Evolutionary conservation across 2,888 invertebrate genomes (phyloP).

Genomic region (Vannuccia rotundouncinata): DNA sequence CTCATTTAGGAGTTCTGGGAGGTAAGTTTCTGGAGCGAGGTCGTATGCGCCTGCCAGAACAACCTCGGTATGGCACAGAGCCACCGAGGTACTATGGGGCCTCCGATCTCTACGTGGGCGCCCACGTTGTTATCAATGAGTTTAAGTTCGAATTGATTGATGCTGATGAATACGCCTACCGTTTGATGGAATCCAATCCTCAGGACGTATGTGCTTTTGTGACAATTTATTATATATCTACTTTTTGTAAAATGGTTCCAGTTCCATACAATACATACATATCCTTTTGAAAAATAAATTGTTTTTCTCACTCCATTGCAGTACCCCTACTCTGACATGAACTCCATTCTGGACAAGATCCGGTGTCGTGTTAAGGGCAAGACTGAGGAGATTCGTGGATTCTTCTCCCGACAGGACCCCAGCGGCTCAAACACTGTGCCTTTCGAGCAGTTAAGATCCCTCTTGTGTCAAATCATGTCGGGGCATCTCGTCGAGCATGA

Average conservation of each 20-base stretch:
- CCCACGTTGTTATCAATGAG: slow-evolving; percentile 50
- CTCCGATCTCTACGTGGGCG: slow-evolving; percentile 53
- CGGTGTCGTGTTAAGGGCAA: slow-evolving; percentile 43
- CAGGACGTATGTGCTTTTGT: neutral
- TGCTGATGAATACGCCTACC: slow-evolving; percentile 57
- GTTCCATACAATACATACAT: neutral
- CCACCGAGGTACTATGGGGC: slow-evolving; percentile 53
- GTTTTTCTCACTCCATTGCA: too few relatives aligned
- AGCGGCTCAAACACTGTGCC: slow-evolving; percentile 44
- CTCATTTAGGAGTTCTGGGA: slow-evolving; percentile 52
- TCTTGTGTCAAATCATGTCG: slow-evolving; percentile 45
- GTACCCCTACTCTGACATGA: slow-evolving; percentile 48
- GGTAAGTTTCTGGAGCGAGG: slow-evolving; percentile 56
- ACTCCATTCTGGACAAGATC: slow-evolving; percentile 45
- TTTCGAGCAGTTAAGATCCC: slow-evolving; percentile 46
- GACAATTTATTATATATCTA: neutral
- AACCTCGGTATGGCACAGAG: slow-evolving; percentile 59
- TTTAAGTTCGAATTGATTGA: slow-evolving; percentile 54
- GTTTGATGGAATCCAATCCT: slow-evolving; percentile 64
- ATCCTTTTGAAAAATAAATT: too few relatives aligned
- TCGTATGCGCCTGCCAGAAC: slow-evolving; percentile 59
- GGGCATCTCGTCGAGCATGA: slow-evolving; percentile 47
- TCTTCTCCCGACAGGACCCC: slow-evolving; percentile 48
- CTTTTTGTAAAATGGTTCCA: neutral
- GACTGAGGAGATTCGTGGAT: slow-evolving; percentile 46